Percentiles rank a stretch among this genome's conserved stretches.
phyloP scores from a whole-genome alignment of 2,113 vertebrate genomes.

The Hymenochirus boettgeri region DNA sequence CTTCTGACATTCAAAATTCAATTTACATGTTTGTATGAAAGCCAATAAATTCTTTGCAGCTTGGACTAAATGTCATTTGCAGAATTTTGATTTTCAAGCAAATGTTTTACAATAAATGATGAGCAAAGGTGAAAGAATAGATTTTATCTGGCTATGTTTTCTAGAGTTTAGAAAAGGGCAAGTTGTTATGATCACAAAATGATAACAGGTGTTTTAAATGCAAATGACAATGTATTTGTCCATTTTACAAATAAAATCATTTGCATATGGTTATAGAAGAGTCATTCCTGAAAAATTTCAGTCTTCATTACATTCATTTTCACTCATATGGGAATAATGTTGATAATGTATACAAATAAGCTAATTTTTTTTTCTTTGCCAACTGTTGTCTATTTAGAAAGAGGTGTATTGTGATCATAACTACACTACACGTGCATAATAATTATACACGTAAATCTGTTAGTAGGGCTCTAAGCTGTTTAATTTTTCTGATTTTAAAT shows the following conservation, averaged over 20 bases:
- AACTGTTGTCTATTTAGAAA: no score
- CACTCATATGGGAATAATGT: no score
- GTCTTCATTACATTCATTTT: no score
- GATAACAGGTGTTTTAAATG: conserved; percentile 24
- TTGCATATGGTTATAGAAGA: no score
- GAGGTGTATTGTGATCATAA: no score
- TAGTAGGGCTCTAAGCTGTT: no score
- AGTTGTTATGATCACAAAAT: conserved; percentile 18
- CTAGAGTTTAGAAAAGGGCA: conserved; percentile 22
- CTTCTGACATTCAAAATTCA: conserved; percentile 37
- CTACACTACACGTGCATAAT: no score
- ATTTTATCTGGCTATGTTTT: conserved; percentile 29
- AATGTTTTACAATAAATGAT: conserved; percentile 41
- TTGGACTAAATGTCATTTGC: conserved; percentile 37
- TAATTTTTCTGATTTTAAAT: no score
- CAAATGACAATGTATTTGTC: conserved; percentile 16
- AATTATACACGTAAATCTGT: no score
- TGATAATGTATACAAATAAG: no score
- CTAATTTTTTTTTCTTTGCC: no score
- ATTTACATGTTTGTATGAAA: conserved; percentile 36
- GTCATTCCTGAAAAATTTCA: no score
- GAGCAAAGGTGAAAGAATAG: conserved; percentile 37
- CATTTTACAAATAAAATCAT: conserved; percentile 25
- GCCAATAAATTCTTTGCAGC: conserved; percentile 26
- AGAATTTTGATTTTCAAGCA: conserved; percentile 33